Conservation (phyloP, 1,140 invertebrate species). For the Plutomurus gul region DNA sequence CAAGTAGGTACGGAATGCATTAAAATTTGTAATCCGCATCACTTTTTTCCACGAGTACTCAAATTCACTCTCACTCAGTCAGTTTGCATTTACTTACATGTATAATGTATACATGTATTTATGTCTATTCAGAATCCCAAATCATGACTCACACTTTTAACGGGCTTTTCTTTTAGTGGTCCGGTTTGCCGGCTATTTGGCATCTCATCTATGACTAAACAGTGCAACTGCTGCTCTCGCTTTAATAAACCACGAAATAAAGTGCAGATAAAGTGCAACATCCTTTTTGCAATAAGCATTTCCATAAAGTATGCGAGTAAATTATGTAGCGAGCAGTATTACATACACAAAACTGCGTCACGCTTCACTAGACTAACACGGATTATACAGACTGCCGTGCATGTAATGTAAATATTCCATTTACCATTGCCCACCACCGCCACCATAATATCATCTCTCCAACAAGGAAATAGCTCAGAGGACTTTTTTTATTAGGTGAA, state of each 20-base stretch:
- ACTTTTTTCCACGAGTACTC: not conserved
- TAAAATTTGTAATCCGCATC: too few species aligned
- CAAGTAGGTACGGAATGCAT: not conserved
- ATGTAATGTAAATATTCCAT: too few species aligned
- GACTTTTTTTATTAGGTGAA: constrained; percentile 6
- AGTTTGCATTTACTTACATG: not conserved
- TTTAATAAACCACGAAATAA: too few species aligned
- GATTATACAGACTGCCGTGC: too few species aligned
- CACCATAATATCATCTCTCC: not conserved
- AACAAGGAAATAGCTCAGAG: not conserved
- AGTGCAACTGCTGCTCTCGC: not conserved
- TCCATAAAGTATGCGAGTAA: too few species aligned
- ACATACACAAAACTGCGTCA: too few species aligned
- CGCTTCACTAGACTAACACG: too few species aligned
- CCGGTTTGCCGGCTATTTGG: not conserved
- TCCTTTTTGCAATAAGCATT: not conserved
- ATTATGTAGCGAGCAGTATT: too few species aligned
- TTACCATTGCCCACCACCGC: not conserved
- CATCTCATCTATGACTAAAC: not conserved
- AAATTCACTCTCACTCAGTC: not conserved
- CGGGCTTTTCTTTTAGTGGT: too few species aligned
- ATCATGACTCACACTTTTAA: too few species aligned
- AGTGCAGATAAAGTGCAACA: not conserved
- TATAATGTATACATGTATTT: not conserved
- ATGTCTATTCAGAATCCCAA: not conserved